Evolutionary conservation across 2,113 vertebrate genomes (phyloP).

Genomic region (Polyodon spathula): DNA sequence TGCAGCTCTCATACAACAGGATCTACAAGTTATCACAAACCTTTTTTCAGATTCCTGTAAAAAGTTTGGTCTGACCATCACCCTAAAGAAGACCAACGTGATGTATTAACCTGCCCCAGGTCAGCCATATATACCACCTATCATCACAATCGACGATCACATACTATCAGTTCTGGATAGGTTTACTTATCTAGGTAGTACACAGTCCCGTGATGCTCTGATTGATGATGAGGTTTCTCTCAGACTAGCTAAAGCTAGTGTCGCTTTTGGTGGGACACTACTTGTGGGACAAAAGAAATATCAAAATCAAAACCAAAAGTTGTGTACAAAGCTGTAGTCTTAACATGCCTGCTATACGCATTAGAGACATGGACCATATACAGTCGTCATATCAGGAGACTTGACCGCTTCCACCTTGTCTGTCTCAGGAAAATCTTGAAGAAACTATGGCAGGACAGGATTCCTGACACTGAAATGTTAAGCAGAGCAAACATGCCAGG

Average conservation of each 20-base stretch:
- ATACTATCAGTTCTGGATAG: constrained; percentile 10
- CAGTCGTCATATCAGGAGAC: not conserved
- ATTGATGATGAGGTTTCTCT: not conserved
- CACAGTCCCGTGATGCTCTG: constrained; percentile 4
- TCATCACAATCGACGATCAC: constrained; percentile 11
- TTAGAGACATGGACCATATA: constrained; percentile 3
- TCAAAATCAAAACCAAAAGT: not conserved
- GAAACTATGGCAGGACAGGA: constrained; percentile 2
- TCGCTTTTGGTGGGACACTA: not conserved
- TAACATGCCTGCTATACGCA: constrained; percentile 3
- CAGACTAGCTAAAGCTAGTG: constrained; percentile 1
- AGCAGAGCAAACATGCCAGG: not conserved
- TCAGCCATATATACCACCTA: not conserved
- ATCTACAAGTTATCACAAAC: not conserved
- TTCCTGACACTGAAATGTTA: not conserved
- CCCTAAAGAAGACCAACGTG: constrained; percentile 14
- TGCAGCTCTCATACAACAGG: not conserved
- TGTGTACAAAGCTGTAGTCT: constrained; percentile 8
- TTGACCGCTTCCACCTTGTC: not conserved
- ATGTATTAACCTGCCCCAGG: not conserved
- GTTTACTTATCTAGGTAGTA: constrained; percentile 16
- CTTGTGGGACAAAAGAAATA: not conserved
- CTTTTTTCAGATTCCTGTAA: constrained; percentile 6
- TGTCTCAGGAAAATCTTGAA: not conserved
- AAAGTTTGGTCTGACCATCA: constrained; percentile 14